Conservation (phyloP, 2,113 vertebrate species). For the Podiceps cristatus region DNA sequence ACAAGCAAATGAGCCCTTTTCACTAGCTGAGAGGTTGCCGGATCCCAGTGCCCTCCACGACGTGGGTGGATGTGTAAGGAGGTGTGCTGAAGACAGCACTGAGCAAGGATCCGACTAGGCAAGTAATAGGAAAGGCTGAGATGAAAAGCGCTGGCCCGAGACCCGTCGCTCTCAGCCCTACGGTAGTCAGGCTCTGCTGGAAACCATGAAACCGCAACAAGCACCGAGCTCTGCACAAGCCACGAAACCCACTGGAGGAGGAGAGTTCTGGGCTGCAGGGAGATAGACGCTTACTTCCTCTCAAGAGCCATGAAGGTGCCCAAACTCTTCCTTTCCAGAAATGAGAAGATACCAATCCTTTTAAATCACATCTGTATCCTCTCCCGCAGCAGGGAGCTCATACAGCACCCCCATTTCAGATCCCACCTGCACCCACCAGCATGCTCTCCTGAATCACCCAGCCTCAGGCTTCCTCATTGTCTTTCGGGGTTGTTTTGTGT, state of each 20-base stretch:
- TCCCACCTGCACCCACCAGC: not conserved
- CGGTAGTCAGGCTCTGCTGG: not conserved
- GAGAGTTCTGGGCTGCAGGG: not conserved
- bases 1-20: not conserved
- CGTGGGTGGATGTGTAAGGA: fast-evolving
- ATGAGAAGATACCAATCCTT: not conserved
- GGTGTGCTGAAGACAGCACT: not conserved
- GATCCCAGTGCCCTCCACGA: not conserved
- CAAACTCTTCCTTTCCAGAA: not conserved
- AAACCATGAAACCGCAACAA: not conserved
- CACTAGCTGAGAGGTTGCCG: not conserved
- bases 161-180: not conserved
- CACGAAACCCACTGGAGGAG: not conserved
- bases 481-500: not conserved
- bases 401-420: not conserved
- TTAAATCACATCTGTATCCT: not conserved
- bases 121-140: not conserved
- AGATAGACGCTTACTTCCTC: not conserved
- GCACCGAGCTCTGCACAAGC: not conserved
- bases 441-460: not conserved
- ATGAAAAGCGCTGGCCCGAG: not conserved
- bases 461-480: not conserved
- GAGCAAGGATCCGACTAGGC: not conserved
- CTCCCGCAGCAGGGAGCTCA: not conserved
- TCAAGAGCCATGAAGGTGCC: not conserved